A percentile compares a stretch with the other conserved stretches of the same genome.
Evolutionary conservation across 2,888 invertebrate species (phyloP).

Genomic region (Archips xylosteana): DNA sequence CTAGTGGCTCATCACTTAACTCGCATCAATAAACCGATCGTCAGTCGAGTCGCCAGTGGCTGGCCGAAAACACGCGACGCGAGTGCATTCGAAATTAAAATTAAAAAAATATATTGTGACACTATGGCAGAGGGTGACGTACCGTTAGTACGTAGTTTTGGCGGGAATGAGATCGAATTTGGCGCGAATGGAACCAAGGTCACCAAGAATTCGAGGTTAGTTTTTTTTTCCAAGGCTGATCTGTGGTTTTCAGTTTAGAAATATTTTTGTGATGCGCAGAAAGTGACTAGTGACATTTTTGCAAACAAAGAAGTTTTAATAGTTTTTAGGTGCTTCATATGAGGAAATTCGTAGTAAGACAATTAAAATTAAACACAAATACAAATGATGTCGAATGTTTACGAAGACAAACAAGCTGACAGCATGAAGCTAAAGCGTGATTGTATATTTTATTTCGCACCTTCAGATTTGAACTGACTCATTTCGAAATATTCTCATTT

Average conservation of each 20-base stretch:
- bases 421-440: background rate
- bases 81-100: conserved; percentile 21
- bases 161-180: conserved; percentile 76
- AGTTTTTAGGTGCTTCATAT: background rate
- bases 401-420: background rate
- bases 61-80: conserved; percentile 44
- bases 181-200: conserved; percentile 71
- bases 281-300: background rate
- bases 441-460: background rate
- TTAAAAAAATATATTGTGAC: conserved; percentile 26
- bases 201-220: conserved; percentile 78
- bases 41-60: conserved; percentile 64
- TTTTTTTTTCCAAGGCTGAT: conserved; percentile 45
- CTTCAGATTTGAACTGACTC: no score
- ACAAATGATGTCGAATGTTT: background rate
- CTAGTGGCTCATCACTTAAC: conserved; percentile 61
- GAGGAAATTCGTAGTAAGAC: background rate
- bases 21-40: conserved; percentile 76
- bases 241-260: conserved; percentile 15
- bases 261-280: conserved; percentile 6
- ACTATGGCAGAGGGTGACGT: conserved; percentile 79
- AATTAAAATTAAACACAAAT: background rate
- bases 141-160: conserved; percentile 77
- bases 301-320: background rate
- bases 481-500: no score